These are phyloP conservation scores for Pelobates fuscus DNA, from an alignment of 2,113 vertebrate genomes.

Conservation along the genomic window DNA sequence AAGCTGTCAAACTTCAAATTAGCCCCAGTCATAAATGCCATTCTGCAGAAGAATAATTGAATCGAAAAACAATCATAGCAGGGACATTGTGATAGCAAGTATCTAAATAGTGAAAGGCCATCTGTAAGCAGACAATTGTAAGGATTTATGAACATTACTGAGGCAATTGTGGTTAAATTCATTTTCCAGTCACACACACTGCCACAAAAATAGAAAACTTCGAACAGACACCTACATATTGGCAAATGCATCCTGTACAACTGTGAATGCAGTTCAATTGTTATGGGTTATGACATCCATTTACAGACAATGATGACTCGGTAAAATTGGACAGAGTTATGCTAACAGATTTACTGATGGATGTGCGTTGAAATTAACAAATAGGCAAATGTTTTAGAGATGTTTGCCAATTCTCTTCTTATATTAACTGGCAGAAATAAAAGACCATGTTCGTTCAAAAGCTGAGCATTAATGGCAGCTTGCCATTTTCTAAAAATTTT, in stretches of 20 bases:
- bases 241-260: not conserved
- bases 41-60: slow-evolving; percentile 41
- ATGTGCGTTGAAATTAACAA: too few relatives aligned
- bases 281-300: not conserved
- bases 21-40: slow-evolving; percentile 44
- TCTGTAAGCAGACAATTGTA: slow-evolving; percentile 36
- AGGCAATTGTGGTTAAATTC: slow-evolving; percentile 1
- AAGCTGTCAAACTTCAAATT: slow-evolving; percentile 47
- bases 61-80: slow-evolving; percentile 42
- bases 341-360: too few relatives aligned
- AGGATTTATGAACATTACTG: slow-evolving; percentile 35
- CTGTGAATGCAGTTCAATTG: not conserved
- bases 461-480: too few relatives aligned
- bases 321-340: too few relatives aligned
- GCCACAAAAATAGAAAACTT: not conserved
- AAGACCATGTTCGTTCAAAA: too few relatives aligned
- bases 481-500: too few relatives aligned
- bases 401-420: too few relatives aligned
- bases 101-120: slow-evolving; percentile 45
- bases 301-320: not conserved
- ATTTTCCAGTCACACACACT: slow-evolving; percentile 9
- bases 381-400: too few relatives aligned
- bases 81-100: slow-evolving; percentile 36
- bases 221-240: not conserved
- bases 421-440: too few relatives aligned